Evolutionary conservation across 2,113 vertebrate species (phyloP).

Genomic region (Phasianus colchicus): DNA sequence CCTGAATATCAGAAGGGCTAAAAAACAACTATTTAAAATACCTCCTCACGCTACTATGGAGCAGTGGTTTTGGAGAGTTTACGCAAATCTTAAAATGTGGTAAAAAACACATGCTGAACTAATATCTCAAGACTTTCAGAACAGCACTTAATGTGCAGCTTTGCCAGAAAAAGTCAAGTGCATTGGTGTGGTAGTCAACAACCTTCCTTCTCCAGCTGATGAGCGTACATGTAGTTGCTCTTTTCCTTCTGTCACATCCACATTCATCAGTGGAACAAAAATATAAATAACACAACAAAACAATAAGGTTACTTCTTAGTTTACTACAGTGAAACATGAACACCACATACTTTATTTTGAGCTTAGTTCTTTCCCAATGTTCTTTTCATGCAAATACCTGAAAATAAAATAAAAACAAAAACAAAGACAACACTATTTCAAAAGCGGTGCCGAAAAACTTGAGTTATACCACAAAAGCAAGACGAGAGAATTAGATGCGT

Average conservation of each 20-base stretch:
- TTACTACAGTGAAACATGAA: not conserved
- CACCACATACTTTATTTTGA: not conserved
- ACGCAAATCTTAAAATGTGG: not conserved
- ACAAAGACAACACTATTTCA: not conserved
- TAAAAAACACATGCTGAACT: not conserved
- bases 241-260: not conserved
- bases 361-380: not conserved
- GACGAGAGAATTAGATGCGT: not conserved
- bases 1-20: not conserved
- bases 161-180: slow-evolving; percentile 1
- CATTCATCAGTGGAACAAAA: not conserved
- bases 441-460: not conserved
- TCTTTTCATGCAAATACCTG: not conserved
- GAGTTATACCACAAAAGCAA: not conserved
- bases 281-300: not conserved
- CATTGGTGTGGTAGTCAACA: not conserved
- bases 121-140: not conserved
- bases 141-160: not conserved
- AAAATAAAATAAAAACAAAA: not conserved
- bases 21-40: not conserved
- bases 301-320: not conserved
- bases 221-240: not conserved
- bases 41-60: not conserved
- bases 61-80: not conserved
- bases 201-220: not conserved